phyloP scores from a whole-genome alignment of 2,113 vertebrate genomes.

The Taurulus bubalis region DNA sequence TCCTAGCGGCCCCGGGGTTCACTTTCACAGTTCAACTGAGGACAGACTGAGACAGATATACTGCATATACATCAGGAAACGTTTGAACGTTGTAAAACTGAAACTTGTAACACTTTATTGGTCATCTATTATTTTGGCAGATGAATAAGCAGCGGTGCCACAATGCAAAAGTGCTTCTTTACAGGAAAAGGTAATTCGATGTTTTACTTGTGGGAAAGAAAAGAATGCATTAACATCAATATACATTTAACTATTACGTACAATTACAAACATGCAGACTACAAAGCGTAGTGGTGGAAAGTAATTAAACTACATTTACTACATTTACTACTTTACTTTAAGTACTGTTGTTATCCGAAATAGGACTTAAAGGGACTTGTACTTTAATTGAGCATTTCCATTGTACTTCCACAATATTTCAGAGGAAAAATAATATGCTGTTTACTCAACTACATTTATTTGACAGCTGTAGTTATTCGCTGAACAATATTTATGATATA shows the following conservation, averaged over 20 bases:
- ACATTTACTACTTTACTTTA: no score
- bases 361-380: neutral
- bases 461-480: neutral
- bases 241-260: neutral
- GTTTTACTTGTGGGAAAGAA: neutral
- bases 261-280: neutral
- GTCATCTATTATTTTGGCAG: neutral
- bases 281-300: neutral
- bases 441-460: neutral
- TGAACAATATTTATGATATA: neutral
- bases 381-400: neutral
- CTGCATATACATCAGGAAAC: slow-evolving; percentile 1
- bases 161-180: neutral
- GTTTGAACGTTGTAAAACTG: neutral
- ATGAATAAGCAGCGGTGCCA: neutral
- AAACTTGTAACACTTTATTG: neutral
- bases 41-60: slow-evolving; percentile 19
- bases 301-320: neutral
- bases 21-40: slow-evolving; percentile 46
- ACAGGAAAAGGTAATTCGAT: neutral
- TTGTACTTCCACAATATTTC: neutral
- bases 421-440: neutral
- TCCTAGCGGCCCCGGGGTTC: slow-evolving; percentile 33
- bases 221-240: neutral
- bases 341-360: neutral